These are phyloP conservation scores for Sus scrofa DNA, from an alignment of 2,113 vertebrate species.

Conservation along the genomic window DNA sequence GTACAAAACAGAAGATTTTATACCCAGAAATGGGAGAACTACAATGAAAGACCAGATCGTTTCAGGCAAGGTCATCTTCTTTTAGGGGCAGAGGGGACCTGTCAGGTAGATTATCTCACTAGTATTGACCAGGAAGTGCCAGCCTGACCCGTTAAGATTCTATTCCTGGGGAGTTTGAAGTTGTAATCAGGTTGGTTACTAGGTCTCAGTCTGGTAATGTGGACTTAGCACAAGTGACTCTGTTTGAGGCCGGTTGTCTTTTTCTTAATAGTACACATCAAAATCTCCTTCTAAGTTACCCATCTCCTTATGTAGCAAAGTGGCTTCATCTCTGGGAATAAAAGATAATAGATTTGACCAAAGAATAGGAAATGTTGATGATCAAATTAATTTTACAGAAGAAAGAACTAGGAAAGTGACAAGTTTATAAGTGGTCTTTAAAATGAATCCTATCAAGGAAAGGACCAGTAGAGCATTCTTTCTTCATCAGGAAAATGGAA, in stretches of 20 bases:
- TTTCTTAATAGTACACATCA: slow-evolving; percentile 2
- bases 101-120: background rate
- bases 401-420: slow-evolving; percentile 12
- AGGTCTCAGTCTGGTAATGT: background rate
- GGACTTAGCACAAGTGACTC: background rate
- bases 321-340: slow-evolving; percentile 32
- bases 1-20: background rate
- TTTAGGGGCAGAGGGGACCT: background rate
- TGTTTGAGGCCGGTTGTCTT: background rate
- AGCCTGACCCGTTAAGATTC: background rate
- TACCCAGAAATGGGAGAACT: background rate
- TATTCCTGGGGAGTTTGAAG: background rate
- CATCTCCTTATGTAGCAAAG: slow-evolving; percentile 43
- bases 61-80: background rate
- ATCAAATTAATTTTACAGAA: slow-evolving; percentile 46
- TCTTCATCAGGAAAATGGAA: background rate
- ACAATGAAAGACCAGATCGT: background rate
- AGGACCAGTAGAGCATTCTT: background rate
- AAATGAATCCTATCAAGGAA: background rate
- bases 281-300: slow-evolving; percentile 62
- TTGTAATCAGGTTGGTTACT: background rate
- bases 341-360: slow-evolving; percentile 60
- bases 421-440: background rate
- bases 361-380: slow-evolving; percentile 21
- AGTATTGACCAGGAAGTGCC: background rate